These are phyloP conservation scores for Cheilosia scutellata DNA, from an alignment of 2,888 invertebrate genomes.

Conservation along the genomic window DNA sequence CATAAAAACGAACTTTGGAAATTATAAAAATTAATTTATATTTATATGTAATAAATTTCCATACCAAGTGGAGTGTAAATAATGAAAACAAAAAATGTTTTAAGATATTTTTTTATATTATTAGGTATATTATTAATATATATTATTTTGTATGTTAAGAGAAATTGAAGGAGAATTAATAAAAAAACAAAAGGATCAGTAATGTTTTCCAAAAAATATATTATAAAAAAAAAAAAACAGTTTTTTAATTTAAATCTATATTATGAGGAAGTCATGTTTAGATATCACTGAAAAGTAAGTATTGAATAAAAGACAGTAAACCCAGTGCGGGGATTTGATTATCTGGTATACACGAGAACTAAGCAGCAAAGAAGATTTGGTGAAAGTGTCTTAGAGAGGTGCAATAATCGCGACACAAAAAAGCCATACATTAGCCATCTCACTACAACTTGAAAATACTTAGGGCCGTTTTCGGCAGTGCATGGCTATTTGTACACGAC, in stretches of 20 bases:
- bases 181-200: conserved; percentile 58
- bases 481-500: too few relatives aligned
- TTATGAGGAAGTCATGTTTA: too few relatives aligned
- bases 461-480: too few relatives aligned
- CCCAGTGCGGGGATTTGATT: too few relatives aligned
- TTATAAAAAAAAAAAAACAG: conserved; percentile 4
- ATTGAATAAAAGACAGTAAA: too few relatives aligned
- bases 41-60: conserved; percentile 49
- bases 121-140: conserved; percentile 63
- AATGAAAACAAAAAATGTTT: conserved; percentile 49
- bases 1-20: conserved; percentile 19
- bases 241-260: neutral
- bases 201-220: conserved; percentile 65
- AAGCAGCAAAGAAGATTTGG: too few relatives aligned
- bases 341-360: too few relatives aligned
- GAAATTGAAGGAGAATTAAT: conserved; percentile 67
- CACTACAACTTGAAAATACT: too few relatives aligned
- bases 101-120: conserved; percentile 64
- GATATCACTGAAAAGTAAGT: too few relatives aligned
- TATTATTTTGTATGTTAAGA: conserved; percentile 66
- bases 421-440: too few relatives aligned
- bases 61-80: conserved; percentile 71
- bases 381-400: too few relatives aligned
- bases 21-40: conserved; percentile 46
- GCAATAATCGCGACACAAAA: too few relatives aligned